Evolutionary conservation across 2,888 invertebrate genomes (phyloP), one percentile per base, ranked within the genome.

Genomic region (Eupithecia subumbrata): DNA sequence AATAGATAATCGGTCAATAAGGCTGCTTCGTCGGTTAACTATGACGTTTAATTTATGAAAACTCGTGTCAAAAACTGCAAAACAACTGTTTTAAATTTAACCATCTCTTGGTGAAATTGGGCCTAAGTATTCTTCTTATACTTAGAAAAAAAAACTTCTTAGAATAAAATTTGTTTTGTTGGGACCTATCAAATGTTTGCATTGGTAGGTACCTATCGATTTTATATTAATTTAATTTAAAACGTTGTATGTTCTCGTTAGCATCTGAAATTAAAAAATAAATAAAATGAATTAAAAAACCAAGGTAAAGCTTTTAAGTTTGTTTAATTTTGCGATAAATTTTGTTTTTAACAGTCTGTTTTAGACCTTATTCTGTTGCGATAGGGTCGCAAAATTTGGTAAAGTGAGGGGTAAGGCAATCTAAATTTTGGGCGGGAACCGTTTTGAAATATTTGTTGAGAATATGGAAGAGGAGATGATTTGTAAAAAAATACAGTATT

Each of bases 391-490:
- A 22, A 22, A 5, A 71, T 75, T 71, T 43, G 73, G 72, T 72
- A 75, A 80, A 79, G 78, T 78, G 78, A 74, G 76, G 80, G 79
- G 75, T 25, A 22, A 66, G 11, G 76, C 90, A 91, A 92, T 92
- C 91, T 89, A 88, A 90, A 88, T 91, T 91, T 90, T 91, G 93
- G 93, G 91, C 91, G 89, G 72, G 85, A 74, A 82, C 82, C 78
- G 81, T 80, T 82, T 86, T 90, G 90, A 92, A 89, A 90, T 89
- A 90, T 92, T 83, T 81, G 82, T 85, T 89, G 88, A 87, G 88
- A 89, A 82, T 84, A 69, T 90, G 88, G 88, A 71, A 71, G 7
- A 74, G 77, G 91, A 85, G 89, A 45, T 68, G 56, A 45, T 63
- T 48, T 34, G 25, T 25, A 60, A 60, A 25, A 25, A 11, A 56